Evolutionary conservation across 2,113 vertebrate species (phyloP).

Genomic region (Verasper variegatus): DNA sequence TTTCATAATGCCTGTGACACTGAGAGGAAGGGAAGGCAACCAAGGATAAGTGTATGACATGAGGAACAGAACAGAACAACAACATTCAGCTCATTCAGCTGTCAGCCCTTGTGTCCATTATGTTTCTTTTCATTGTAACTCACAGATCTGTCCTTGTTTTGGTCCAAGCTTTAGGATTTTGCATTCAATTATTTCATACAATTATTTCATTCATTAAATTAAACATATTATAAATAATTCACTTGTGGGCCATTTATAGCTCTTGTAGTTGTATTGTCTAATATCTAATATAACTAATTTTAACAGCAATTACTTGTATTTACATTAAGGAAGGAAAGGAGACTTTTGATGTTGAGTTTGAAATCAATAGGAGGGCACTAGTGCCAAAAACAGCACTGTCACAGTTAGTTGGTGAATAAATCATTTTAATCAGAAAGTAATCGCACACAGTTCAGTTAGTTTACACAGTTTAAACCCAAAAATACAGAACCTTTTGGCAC

Average conservation of each 20-base stretch:
- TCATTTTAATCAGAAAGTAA: constrained; percentile 41
- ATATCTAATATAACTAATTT: no score
- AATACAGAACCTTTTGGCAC: not conserved
- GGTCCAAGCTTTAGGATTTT: no score
- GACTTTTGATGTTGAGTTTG: no score
- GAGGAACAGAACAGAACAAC: not conserved
- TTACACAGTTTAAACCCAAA: not conserved
- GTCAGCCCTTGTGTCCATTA: constrained; percentile 11
- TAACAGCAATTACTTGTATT: no score
- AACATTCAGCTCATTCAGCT: constrained; percentile 6
- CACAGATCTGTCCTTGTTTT: not conserved
- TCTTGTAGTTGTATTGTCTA: no score
- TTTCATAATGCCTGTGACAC: constrained; percentile 32
- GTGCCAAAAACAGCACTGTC: constrained; percentile 5
- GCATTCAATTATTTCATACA: no score
- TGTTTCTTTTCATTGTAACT: not conserved
- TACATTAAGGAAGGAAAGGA: no score
- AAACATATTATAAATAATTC: not conserved
- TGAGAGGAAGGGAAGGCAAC: constrained; percentile 12
- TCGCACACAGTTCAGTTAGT: not conserved
- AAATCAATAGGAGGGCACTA: not conserved
- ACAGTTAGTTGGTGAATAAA: constrained; percentile 2
- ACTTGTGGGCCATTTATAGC: not conserved
- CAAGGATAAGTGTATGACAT: constrained; percentile 36
- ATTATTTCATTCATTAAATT: not conserved